Conservation (phyloP, 2,113 vertebrate species). For the Protobothrops flavoviridis region DNA sequence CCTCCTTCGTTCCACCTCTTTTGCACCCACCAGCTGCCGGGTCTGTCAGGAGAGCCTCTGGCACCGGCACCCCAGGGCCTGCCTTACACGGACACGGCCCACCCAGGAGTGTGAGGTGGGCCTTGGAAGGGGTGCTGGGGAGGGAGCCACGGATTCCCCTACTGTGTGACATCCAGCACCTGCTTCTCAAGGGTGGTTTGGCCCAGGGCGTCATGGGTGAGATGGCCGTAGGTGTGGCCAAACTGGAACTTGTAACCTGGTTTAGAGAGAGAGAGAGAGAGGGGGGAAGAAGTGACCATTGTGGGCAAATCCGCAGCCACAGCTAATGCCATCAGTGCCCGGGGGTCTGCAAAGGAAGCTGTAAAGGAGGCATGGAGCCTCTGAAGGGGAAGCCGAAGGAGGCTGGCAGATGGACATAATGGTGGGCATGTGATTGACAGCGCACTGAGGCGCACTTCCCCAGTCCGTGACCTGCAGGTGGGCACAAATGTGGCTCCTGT, state of each 20-base stretch:
- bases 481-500: too few species aligned
- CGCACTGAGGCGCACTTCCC: too few species aligned
- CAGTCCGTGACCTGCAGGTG: too few species aligned
- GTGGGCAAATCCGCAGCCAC: not conserved
- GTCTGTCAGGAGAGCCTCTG: not conserved
- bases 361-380: not conserved
- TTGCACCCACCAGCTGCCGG: too few species aligned
- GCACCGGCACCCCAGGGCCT: not conserved
- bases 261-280: rapidly evolving
- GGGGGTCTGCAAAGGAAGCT: not conserved
- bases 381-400: not conserved
- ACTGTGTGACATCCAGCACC: conserved; percentile 12
- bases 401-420: not conserved
- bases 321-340: not conserved
- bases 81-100: too few species aligned
- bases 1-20: too few species aligned
- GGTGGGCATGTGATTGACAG: too few species aligned
- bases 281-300: too few species aligned
- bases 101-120: rapidly evolving
- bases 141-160: not conserved
- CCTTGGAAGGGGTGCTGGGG: rapidly evolving
- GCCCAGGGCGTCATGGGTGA: conserved; percentile 69
- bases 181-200: conserved; percentile 57
- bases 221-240: conserved; percentile 72
- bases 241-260: conserved; percentile 75